Evolutionary conservation across 2,797 vertebrate species (phyloP), one percentile per base, ranked within the genome.

Genomic region (Gallinago solitaria): DNA sequence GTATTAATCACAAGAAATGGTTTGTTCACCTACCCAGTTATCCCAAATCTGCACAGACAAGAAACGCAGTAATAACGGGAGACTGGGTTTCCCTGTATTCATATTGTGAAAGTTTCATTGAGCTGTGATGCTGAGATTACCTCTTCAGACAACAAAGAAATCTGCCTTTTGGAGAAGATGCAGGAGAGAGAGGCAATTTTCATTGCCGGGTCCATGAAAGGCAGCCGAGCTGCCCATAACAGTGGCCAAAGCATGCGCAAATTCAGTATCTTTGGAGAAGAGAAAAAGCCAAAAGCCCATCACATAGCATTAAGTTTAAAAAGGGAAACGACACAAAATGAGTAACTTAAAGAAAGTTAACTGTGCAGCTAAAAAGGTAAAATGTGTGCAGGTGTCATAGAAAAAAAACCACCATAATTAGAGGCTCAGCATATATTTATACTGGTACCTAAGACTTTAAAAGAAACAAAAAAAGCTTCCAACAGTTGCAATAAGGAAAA

Each of bases 341-440:
- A 92, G 53, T 71, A 92, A 75, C 65, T 92, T 95, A 87, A 91
- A 93, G 90, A 90, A 94, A 92, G 86, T 81, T 51, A 90, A 86
- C 88, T 60, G 35, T 71, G 71, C 56, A 82, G 89, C 91, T 95
- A 95, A 96, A 96, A 96, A 82, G 45, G 93, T 85, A 90, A 91
- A 87, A 92, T 28, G 54, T 19, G 84, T 94, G 91, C 92, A 96
- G 95, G 94, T 95, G 94, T 75, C 83, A 69, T 20, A 76, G 70
- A 86, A 96, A 93, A 95, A 64, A 87, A 90, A 75, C 8, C 8
- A 73, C 50, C 75, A 32, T 95, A 97, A 97, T 97, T 95, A 95
- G 84, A 95, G 95, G 63, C 35, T 80, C 54, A 51, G 64, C 56
- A 70, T 93, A 21, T 95, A 96, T 95, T 95, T 97, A 92, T 96